A percentile compares a stretch with the other conserved stretches of the same genome.
Conservation (phyloP, 2,797 vertebrate species). For the Microcaecilia unicolor region DNA sequence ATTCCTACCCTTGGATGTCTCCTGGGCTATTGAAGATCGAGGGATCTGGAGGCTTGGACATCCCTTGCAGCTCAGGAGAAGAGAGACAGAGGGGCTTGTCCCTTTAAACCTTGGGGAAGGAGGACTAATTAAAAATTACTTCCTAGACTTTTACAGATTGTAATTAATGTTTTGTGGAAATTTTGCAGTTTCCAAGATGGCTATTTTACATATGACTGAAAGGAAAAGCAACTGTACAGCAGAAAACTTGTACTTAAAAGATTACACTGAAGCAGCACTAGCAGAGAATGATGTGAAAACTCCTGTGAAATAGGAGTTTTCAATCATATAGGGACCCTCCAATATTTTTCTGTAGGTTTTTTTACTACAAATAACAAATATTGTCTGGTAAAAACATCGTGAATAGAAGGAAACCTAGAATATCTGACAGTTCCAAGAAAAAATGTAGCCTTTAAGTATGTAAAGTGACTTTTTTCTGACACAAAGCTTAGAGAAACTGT, state of each 20-base stretch:
- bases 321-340: no score
- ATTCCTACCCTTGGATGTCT: no score
- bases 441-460: constrained; percentile 8
- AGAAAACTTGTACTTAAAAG: constrained; percentile 44
- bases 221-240: constrained; percentile 45
- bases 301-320: constrained; percentile 16
- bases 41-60: no score
- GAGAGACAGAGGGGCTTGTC: no score
- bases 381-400: constrained; percentile 1
- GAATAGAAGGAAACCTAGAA: background rate
- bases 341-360: constrained; percentile 16
- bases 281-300: constrained; percentile 13
- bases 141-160: no score
- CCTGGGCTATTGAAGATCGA: no score
- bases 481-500: constrained; percentile 11
- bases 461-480: constrained; percentile 7
- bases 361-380: constrained; percentile 17
- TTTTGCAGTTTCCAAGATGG: constrained; percentile 40
- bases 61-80: no score
- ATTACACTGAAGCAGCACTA: constrained; percentile 31
- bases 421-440: constrained; percentile 13
- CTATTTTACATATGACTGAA: constrained; percentile 38
- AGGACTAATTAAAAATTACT: no score
- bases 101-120: no score
- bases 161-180: no score